Evolutionary conservation across 2,113 vertebrate genomes (phyloP).

Genomic region (Rhineura floridana): DNA sequence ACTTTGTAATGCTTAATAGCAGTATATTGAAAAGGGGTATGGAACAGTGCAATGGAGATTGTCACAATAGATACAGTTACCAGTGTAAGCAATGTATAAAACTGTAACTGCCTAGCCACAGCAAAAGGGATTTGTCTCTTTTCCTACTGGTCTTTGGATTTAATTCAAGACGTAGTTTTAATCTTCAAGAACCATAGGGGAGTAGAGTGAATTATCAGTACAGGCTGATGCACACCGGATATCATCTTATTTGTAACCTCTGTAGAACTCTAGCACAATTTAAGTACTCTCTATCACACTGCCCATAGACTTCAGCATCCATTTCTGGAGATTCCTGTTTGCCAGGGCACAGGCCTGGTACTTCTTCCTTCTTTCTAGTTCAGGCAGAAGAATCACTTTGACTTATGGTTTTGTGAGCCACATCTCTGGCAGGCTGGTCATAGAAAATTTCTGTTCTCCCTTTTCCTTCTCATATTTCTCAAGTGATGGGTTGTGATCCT

Average conservation of each 20-base stretch:
- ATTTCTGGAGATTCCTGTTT: not conserved
- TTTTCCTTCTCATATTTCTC: not conserved
- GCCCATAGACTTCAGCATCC: not conserved
- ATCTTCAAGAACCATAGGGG: not conserved
- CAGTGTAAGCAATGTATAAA: not conserved
- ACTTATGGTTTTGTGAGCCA: constrained; percentile 11
- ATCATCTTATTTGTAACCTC: not conserved
- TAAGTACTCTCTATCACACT: not conserved
- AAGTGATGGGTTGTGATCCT: not conserved
- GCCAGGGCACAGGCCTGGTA: not conserved
- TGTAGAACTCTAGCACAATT: not conserved
- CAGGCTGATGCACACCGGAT: not conserved
- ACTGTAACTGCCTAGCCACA: not conserved
- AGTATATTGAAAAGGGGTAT: not conserved
- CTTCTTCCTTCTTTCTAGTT: not conserved
- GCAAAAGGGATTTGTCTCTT: not conserved
- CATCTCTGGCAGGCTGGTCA: not conserved
- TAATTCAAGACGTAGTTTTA: not conserved
- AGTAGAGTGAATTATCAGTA: not conserved
- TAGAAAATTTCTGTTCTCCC: constrained; percentile 3
- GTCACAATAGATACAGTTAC: not conserved
- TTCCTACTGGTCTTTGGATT: not conserved
- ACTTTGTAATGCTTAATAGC: not conserved
- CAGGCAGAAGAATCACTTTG: not conserved
- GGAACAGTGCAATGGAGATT: not conserved